Conservation (phyloP, 1,140 invertebrate species). For the Dryas iulia region DNA sequence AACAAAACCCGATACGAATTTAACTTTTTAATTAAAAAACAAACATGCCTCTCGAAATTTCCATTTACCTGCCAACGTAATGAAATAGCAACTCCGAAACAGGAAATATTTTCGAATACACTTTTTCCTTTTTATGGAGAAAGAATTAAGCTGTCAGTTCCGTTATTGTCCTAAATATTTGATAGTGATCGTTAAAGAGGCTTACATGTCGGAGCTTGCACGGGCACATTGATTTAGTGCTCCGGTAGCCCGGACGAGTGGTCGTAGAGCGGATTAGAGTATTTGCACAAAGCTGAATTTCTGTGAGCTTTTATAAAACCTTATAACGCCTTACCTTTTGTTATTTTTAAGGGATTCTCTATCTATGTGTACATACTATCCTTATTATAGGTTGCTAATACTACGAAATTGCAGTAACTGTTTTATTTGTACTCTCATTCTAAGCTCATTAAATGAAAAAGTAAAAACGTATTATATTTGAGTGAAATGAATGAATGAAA, state of each 20-base stretch:
- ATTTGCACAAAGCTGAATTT: constrained; percentile 3
- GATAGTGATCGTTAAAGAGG: constrained; percentile 12
- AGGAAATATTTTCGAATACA: background rate
- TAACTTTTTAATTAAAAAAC: too few relatives aligned
- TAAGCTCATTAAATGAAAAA: too few relatives aligned
- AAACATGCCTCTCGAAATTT: too few relatives aligned
- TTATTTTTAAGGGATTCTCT: background rate
- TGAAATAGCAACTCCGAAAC: background rate
- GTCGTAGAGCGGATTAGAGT: background rate
- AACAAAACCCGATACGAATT: too few relatives aligned
- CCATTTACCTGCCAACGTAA: background rate
- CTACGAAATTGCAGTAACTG: too few relatives aligned
- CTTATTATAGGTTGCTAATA: background rate
- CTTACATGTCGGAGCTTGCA: background rate
- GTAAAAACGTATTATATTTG: too few relatives aligned
- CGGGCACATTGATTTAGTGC: constrained; percentile 7
- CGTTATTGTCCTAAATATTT: constrained; percentile 1
- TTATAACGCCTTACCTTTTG: background rate
- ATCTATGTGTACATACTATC: background rate
- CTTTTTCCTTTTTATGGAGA: background rate
- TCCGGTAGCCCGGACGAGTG: background rate
- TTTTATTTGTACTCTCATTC: too few relatives aligned
- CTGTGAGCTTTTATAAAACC: constrained; percentile 1
- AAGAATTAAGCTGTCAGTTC: background rate
- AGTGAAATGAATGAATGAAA: too few relatives aligned